Evolutionary conservation across 2,888 invertebrate genomes (phyloP), one percentile per base, ranked within the genome.

Genomic region (Pandemis heparana): DNA sequence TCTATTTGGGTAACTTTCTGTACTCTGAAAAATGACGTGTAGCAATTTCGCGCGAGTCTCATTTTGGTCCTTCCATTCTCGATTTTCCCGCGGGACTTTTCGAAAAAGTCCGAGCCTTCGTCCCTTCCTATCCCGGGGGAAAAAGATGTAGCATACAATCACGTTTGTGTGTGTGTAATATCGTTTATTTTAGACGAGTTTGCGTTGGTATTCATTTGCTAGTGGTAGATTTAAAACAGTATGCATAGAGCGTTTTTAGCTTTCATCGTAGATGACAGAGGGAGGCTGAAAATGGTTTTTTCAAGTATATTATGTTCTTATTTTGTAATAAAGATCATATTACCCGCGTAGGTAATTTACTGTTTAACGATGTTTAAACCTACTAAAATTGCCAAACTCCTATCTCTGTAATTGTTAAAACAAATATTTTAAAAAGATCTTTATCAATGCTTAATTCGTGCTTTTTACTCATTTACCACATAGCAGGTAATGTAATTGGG

Each of bases 121-220:
- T 51, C 51, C 64, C 32, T 43, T 16, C 46, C 14, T 10, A 38
- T 68, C 67, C 56, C n/a, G 38, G 2, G 67, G 68, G 73, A 63
- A 59, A 39, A 59, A 68, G 56, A 67, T 72, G 68, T 59, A 63
- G n/a, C 62, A 48, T 63, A 59, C 53, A 68, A 68, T 48, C 73
- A 59, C 59, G 73, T 43, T 12, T 70, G 46, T 72, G 67, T 46
- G 67, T 46, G 32, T 48, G 62, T 68, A 71, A 48, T 61, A 68
- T 68, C 70, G 38, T 73, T 63, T 56, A 68, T 62, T 73, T 68
- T 68, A 39, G 66, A 67, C 23, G 68, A 48, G 65, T 56, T 68
- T 63, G 56, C 72, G 67, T 41, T 39, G 51, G 71, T 61, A 72
- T 71, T 71, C 41, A 65, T 72, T 53, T 51, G 9, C 14, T 38